A percentile compares a stretch with the other conserved stretches of the same genome.
Evolutionary conservation across 2,797 vertebrate genomes (phyloP).

Genomic region (Sternotherus odoratus): DNA sequence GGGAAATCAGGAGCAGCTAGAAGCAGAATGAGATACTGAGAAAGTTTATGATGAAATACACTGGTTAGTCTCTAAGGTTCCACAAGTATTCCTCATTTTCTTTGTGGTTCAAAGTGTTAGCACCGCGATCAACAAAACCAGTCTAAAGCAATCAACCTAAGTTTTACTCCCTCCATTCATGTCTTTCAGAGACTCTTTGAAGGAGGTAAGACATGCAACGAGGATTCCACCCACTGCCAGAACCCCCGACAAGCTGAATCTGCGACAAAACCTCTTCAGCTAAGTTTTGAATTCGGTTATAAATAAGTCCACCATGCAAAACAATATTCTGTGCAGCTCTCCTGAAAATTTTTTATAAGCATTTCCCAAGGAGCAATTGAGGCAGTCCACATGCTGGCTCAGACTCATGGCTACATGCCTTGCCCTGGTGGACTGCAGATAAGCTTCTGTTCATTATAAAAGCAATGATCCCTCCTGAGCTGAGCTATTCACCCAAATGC

Average conservation of each 20-base stretch:
- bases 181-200: slow-evolving; percentile 9
- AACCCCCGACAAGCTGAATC: not conserved
- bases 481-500: accelerated
- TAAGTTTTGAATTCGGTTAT: not conserved
- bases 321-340: not conserved
- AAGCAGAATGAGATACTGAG: not conserved
- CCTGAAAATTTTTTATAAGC: not conserved
- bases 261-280: not conserved
- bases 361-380: not conserved
- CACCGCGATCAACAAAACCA: too few species aligned
- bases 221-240: not conserved
- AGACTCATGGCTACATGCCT: not conserved
- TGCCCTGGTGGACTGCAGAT: not conserved
- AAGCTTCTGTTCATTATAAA: not conserved
- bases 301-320: not conserved
- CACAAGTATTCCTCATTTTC: too few species aligned
- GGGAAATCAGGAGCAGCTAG: slow-evolving; percentile 49
- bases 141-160: not conserved
- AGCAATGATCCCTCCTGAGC: not conserved
- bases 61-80: too few species aligned
- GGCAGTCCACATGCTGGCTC: not conserved
- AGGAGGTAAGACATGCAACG: not conserved
- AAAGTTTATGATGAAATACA: too few species aligned
- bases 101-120: not conserved
- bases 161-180: not conserved